Evolutionary conservation across 1,140 invertebrate genomes (phyloP), one percentile per base, ranked within the genome.

Genomic region (Zaprionus vittiger): DNA sequence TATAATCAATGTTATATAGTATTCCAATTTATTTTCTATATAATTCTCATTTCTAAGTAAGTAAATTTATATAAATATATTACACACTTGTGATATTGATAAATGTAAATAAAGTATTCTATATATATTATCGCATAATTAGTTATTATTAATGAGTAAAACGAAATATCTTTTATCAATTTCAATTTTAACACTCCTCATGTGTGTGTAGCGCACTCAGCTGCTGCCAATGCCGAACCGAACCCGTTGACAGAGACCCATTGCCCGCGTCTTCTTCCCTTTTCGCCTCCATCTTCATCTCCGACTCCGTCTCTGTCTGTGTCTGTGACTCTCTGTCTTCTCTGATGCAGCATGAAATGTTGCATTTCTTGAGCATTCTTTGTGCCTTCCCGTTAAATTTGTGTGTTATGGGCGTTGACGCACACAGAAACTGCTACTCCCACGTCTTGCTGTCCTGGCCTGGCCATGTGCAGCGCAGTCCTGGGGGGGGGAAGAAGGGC

Each of bases 341-440:
- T 64, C 74, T 85, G 66, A 80, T 89, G 64, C 66, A 44, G 60
- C 77, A 83, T 87, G 77, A 86, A 87, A 89, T 87, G 67, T 83
- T 66, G 80, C 79, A 69, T 73, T 70, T 63, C 38, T 41, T 70
- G 26, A 54, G 24, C 20, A 15, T 22, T 47, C 49, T 73, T 56
- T 38, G 38, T 62, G 67, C 37, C 17, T 80, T 84, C 67, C 70
- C 77, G 77, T 78, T 67, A 73, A 74, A 65, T 84, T 60, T 70
- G 41, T 61, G 52, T 12, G 61, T 68, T n/a, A n/a, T 68, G 83
- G 84, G 84, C 84, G 84, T 89, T 65, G 70, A 74, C 84, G 57
- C 55, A 63, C 49, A 73, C 80, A 83, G 77, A 69, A 68, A 81
- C 71, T 73, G 70, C 56, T 17, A 59, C 52, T 64, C 71, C 64